phyloP scores from a whole-genome alignment of 2,888 invertebrate genomes.

The Dicyrtoma fusca region DNA sequence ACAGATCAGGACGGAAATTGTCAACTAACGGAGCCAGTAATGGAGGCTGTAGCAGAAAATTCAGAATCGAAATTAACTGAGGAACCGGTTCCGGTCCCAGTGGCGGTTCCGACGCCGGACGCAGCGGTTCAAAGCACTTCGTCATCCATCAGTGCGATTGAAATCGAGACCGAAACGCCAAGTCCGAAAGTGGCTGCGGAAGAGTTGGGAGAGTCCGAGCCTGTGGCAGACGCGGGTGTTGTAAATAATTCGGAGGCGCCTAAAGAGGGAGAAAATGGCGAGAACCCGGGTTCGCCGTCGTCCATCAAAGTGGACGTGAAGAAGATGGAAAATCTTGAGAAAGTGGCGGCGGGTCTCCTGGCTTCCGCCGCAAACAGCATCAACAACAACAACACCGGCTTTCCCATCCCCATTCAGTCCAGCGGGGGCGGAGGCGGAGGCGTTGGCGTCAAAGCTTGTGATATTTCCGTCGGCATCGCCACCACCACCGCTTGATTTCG shows the following conservation, averaged over 20 bases:
- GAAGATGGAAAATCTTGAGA: conserved; percentile 53
- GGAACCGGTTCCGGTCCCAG: no score
- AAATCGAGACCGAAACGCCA: no score
- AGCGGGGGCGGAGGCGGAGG: neutral
- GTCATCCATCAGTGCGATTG: no score
- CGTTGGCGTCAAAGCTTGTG: no score
- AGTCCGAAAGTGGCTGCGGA: no score
- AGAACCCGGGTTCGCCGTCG: neutral
- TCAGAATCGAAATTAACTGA: no score
- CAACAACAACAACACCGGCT: conserved; percentile 54
- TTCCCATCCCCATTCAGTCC: conserved; percentile 38
- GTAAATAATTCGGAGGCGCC: neutral
- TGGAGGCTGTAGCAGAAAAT: no score
- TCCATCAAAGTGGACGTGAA: conserved; percentile 34
- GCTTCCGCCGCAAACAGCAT: conserved; percentile 51
- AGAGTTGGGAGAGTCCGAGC: neutral
- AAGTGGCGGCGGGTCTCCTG: conserved; percentile 55
- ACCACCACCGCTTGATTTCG: conserved; percentile 30
- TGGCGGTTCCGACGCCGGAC: no score
- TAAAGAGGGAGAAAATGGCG: neutral
- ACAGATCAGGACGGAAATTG: no score
- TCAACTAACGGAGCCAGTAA: no score
- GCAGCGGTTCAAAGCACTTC: no score
- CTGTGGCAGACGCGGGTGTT: neutral
- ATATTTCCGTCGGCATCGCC: conserved; percentile 48